phyloP scores from a whole-genome alignment of 2,113 vertebrate species.

The Cephalopholis sonnerati region DNA sequence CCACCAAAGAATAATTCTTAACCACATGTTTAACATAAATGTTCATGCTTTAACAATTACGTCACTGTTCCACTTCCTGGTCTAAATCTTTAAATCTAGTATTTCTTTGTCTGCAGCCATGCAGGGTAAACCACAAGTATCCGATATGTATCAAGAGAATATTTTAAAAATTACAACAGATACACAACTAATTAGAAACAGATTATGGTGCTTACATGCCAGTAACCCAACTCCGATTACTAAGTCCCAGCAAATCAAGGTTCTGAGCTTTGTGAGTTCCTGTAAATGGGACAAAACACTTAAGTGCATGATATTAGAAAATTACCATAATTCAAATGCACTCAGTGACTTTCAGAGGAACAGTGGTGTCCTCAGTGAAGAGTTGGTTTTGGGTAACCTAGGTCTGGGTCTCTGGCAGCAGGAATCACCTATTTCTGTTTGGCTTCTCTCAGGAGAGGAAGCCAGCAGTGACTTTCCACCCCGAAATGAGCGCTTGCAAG shows the following conservation, averaged over 20 bases:
- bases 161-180: constrained; percentile 7
- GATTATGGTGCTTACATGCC: constrained; percentile 17
- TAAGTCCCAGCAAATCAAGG: constrained; percentile 10
- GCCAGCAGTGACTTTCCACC: constrained; percentile 69
- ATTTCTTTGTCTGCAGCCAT: neutral
- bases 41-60: neutral
- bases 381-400: constrained; percentile 21
- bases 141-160: neutral
- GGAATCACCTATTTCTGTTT: constrained; percentile 49
- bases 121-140: neutral
- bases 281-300: constrained; percentile 14
- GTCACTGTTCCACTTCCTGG: neutral
- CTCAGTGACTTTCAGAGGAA: constrained; percentile 41
- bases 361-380: constrained; percentile 45
- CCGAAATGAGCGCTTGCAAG: constrained; percentile 53
- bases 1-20: neutral
- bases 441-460: constrained; percentile 49
- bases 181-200: constrained; percentile 31
- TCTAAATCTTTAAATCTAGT: neutral
- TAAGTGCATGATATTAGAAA: constrained; percentile 8
- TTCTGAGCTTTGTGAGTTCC: neutral
- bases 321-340: constrained; percentile 18
- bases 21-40: neutral
- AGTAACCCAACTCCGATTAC: neutral
- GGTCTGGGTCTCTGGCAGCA: constrained; percentile 36